Conservation (phyloP, 2,113 vertebrate species). For the Psilopsiagon aurifrons region DNA sequence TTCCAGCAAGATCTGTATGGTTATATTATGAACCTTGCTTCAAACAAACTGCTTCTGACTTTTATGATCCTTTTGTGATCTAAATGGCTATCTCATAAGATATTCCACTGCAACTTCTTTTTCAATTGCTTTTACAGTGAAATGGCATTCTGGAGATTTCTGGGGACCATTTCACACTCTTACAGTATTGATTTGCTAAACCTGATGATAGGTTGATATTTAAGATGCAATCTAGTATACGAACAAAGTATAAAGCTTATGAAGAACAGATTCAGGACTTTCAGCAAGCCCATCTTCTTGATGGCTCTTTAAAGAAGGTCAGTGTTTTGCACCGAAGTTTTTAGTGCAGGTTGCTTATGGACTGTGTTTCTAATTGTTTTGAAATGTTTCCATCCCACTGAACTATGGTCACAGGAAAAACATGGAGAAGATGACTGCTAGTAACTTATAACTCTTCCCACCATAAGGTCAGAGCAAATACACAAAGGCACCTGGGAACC, state of each 20-base stretch:
- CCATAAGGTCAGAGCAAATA: conserved; percentile 50
- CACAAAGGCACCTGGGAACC: conserved; percentile 15
- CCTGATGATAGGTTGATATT: conserved; percentile 76
- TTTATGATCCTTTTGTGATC: conserved; percentile 83
- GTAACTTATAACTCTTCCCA: conserved; percentile 35
- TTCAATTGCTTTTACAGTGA: conserved; percentile 80
- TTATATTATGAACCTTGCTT: conserved; percentile 80
- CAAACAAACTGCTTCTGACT: conserved; percentile 82
- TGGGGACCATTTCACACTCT: conserved; percentile 76
- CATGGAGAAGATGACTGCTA: conserved; percentile 6
- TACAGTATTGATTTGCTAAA: conserved; percentile 80
- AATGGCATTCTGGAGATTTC: conserved; percentile 80
- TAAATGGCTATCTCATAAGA: conserved; percentile 82
- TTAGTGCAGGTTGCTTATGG: conserved; percentile 27
- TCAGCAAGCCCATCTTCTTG: conserved; percentile 37
- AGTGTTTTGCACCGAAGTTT: not conserved
- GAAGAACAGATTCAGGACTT: conserved; percentile 61
- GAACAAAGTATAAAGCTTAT: conserved; percentile 57
- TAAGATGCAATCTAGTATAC: conserved; percentile 71
- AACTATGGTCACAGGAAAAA: conserved; percentile 4
- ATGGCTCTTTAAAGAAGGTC: conserved; percentile 1
- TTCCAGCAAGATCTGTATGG: conserved; percentile 70
- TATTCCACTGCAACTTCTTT: conserved; percentile 77
- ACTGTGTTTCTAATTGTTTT: conserved; percentile 39
- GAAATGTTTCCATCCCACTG: conserved; percentile 33